These are phyloP conservation scores for Choloepus hoffmanni DNA, from an alignment of 2,113 vertebrate genomes.

Conservation along the genomic window DNA sequence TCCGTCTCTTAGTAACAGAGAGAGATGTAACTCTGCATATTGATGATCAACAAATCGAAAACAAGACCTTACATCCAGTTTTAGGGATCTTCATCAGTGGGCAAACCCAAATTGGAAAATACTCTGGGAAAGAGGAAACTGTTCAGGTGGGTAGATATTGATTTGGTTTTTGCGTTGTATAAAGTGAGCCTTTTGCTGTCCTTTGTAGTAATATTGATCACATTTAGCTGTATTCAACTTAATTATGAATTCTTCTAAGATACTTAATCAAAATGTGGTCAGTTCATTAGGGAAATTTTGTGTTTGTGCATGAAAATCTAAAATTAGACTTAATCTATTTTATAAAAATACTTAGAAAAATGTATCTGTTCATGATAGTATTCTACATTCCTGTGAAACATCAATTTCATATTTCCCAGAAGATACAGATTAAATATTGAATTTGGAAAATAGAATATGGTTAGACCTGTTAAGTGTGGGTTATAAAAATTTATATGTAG, in stretches of 20 bases:
- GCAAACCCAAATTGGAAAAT: constrained; percentile 97
- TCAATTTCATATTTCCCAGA: constrained; percentile 46
- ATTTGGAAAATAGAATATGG: constrained; percentile 13
- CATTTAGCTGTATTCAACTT: not conserved
- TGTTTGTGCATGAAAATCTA: constrained; percentile 26
- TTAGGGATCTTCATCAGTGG: constrained; percentile 97
- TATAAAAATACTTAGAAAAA: constrained; percentile 54
- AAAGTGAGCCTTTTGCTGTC: not conserved
- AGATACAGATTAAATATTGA: constrained; percentile 51
- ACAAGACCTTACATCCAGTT: constrained; percentile 90
- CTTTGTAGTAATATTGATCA: not conserved
- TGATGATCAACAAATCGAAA: constrained; percentile 94
- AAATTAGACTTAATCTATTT: constrained; percentile 11
- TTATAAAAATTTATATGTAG: constrained; percentile 22
- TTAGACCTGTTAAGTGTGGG: not conserved
- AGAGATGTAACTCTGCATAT: constrained; percentile 94
- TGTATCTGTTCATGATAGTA: not conserved
- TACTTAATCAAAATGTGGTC: not conserved
- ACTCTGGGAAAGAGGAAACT: constrained; percentile 95
- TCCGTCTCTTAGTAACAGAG: constrained; percentile 96
- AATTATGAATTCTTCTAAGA: constrained; percentile 29
- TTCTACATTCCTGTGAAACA: constrained; percentile 35
- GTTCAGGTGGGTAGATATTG: constrained; percentile 90
- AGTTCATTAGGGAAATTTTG: constrained; percentile 14
- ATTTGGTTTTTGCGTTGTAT: not conserved